Evolutionary conservation across 2,113 vertebrate species (phyloP).

Genomic region (Cyanoliseus patagonus): DNA sequence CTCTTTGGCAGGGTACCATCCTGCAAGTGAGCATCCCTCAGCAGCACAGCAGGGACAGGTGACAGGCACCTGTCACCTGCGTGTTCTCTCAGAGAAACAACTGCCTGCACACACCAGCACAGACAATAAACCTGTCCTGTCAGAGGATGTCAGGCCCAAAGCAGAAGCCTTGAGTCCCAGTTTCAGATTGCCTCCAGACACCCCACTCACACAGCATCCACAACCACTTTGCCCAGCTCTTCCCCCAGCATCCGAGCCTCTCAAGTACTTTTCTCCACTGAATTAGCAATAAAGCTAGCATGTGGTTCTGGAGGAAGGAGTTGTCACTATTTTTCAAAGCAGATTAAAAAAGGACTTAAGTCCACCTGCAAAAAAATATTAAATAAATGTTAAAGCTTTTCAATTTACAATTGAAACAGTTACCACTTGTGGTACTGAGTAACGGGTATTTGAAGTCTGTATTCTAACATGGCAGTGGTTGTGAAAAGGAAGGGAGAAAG

Average conservation of each 20-base stretch:
- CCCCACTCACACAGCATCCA: accelerated
- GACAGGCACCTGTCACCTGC: accelerated
- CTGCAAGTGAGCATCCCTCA: neutral
- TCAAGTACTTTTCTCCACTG: neutral
- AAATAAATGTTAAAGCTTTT: neutral
- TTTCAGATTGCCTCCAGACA: neutral
- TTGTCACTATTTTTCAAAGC: neutral
- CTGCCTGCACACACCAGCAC: neutral
- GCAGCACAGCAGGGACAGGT: neutral
- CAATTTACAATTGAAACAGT: neutral
- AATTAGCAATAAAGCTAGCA: neutral
- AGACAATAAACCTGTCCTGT: neutral
- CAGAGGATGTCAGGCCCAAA: neutral
- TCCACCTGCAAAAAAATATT: neutral
- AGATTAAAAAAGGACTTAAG: neutral
- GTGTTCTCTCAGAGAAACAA: neutral
- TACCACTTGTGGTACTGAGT: neutral
- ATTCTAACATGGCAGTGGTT: neutral
- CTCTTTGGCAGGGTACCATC: accelerated
- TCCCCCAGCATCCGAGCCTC: neutral
- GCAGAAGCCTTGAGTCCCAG: accelerated
- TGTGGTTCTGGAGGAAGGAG: neutral
- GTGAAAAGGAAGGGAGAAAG: neutral
- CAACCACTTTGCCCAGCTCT: neutral
- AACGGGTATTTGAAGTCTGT: neutral